These are phyloP conservation scores for Tautogolabrus adspersus DNA, from an alignment of 2,113 vertebrate species.

Conservation along the genomic window DNA sequence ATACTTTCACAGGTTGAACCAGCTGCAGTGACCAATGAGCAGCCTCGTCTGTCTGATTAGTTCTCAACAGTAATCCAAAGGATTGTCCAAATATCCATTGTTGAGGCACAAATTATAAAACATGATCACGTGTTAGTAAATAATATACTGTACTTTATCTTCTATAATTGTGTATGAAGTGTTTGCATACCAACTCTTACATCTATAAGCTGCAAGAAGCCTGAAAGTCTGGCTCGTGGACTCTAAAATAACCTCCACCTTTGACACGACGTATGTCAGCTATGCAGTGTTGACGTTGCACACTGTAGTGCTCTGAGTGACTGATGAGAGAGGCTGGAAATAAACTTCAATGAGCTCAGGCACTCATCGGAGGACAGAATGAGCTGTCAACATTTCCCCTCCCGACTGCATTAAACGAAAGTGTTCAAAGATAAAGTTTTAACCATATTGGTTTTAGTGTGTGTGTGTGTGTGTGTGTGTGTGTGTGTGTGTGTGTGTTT, in stretches of 20 bases:
- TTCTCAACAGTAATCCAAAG: background rate
- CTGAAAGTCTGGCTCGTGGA: background rate
- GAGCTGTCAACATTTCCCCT: background rate
- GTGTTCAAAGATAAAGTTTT: background rate
- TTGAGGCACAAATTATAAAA: too few relatives aligned
- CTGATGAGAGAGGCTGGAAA: background rate
- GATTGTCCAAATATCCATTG: too few relatives aligned
- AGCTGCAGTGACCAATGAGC: background rate
- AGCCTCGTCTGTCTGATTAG: background rate
- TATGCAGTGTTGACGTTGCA: background rate
- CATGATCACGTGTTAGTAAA: too few relatives aligned
- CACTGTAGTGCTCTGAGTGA: background rate
- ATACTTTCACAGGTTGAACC: background rate
- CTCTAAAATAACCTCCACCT: background rate
- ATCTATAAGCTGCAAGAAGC: too few relatives aligned
- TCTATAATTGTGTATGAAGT: background rate
- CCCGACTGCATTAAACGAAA: background rate
- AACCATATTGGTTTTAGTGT: background rate
- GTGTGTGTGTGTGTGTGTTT: background rate
- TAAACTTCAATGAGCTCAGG: background rate
- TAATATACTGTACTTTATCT: too few relatives aligned
- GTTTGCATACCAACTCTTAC: background rate
- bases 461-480: background rate
- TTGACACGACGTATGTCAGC: background rate
- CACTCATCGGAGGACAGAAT: background rate